phyloP scores from a whole-genome alignment of 2,888 invertebrate genomes.

The Tetanocera ferruginea region DNA sequence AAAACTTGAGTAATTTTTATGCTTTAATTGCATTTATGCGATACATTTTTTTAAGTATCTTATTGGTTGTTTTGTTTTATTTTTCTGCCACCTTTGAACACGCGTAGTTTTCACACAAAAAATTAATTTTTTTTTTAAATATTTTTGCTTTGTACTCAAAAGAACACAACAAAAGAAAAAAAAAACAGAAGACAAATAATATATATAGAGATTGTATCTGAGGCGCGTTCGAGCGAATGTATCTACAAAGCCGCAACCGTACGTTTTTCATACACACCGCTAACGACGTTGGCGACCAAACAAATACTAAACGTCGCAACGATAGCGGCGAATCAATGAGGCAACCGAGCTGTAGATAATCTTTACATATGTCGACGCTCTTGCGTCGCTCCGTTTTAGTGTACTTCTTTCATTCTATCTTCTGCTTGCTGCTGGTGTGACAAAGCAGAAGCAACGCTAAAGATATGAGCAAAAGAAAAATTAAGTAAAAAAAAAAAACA shows the following conservation, averaged over 20 bases:
- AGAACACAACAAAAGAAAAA: too few relatives aligned
- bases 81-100: not conserved
- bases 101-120: not conserved
- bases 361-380: constrained; percentile 5
- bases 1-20: not conserved
- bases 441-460: constrained; percentile 23
- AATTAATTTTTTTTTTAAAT: not conserved
- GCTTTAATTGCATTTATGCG: constrained; percentile 2
- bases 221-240: constrained; percentile 28
- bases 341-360: constrained; percentile 26
- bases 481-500: too few relatives aligned
- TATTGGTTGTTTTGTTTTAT: not conserved
- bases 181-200: not conserved
- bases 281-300: constrained; percentile 66
- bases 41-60: not conserved
- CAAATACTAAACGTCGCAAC: constrained; percentile 61
- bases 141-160: not conserved
- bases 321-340: constrained; percentile 30
- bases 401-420: not conserved
- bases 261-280: constrained; percentile 54
- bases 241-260: constrained; percentile 41
- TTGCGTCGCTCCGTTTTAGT: not conserved
- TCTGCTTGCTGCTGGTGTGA: not conserved
- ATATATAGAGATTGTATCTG: constrained; percentile 24
- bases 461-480: constrained; percentile 23